Base-by-base conservation (phyloP, 1,140 invertebrate genomes). In the Coelopa frigida region DNA sequence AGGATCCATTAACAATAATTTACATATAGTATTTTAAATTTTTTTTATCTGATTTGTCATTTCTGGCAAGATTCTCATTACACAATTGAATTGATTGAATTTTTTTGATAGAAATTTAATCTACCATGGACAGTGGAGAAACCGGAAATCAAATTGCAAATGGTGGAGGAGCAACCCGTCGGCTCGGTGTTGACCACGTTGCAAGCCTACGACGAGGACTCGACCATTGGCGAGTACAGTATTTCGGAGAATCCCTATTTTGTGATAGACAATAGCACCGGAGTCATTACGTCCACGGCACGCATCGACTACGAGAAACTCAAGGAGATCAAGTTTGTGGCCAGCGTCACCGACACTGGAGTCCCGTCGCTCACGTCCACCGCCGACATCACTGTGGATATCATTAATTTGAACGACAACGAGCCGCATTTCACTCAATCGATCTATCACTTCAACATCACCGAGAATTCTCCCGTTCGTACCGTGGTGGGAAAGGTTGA, bases 381-480 rank as follows among this genome's bases (percentile, higher is more conserved):
- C 1, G 86, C 88, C 0, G 74, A 78, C 12, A 79, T 96, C 4
- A 77, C 73, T 6, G 83, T 94, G 0, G 79, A 82, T 29, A 78
- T 95, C 11, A 75, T 83, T 17, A 94, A 94, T 60, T 77, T 90
- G 1, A 95, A 95, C 57, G 90, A 94, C 59, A 86, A 89, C 56
- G 79, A 82, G 64, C 91, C 91, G 0, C 73, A 79, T 29, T 95
- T 94, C 59, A 73, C 75, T 12, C 70, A 79, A 60, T 55, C 71
- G 7, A 69, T 73, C 6, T 94, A 94, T 61, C 78, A 79, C 23
- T 81, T 80, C 1, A 74, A 72, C 0, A 74, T 94, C 1, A 64
- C 75, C 2, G 91, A 94, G 70, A 88, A 92, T 59, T 78, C 85
- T 0, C 74, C 76, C 0, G 71, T 74, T 2, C 85, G 82, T 5